Conservation (phyloP, 1,140 invertebrate genomes). For the Macrosteles quadrilineatus region DNA sequence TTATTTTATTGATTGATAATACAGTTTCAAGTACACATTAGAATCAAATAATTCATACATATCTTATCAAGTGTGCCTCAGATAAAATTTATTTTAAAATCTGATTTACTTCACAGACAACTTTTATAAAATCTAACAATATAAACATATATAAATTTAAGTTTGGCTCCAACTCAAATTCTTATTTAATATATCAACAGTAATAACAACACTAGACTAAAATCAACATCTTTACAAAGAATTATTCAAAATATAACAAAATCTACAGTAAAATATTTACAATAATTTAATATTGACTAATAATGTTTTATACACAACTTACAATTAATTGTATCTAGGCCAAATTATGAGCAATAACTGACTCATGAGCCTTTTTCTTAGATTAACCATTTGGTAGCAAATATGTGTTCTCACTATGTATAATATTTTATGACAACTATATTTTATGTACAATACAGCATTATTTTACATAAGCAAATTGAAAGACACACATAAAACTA, state of each 20-base stretch:
- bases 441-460: too few species aligned
- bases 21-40: not conserved
- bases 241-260: conserved; percentile 8
- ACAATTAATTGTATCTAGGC: conserved; percentile 15
- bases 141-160: conserved; percentile 7
- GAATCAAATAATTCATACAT: not conserved
- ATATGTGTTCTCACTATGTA: too few species aligned
- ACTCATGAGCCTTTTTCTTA: conserved; percentile 14
- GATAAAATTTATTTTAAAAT: conserved; percentile 1
- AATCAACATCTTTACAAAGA: conserved; percentile 23
- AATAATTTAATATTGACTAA: not conserved
- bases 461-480: too few species aligned
- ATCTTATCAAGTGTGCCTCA: not conserved
- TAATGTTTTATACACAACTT: not conserved
- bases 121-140: conserved; percentile 22
- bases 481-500: too few species aligned
- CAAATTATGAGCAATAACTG: conserved; percentile 21
- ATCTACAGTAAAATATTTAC: conserved; percentile 1
- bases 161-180: not conserved
- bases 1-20: conserved; percentile 12
- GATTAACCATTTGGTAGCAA: not conserved
- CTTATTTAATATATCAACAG: conserved; percentile 17
- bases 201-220: conserved; percentile 5
- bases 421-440: too few species aligned
- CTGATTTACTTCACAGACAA: not conserved